phyloP scores from a whole-genome alignment of 2,113 vertebrate genomes.

The Fulmarus glacialis region DNA sequence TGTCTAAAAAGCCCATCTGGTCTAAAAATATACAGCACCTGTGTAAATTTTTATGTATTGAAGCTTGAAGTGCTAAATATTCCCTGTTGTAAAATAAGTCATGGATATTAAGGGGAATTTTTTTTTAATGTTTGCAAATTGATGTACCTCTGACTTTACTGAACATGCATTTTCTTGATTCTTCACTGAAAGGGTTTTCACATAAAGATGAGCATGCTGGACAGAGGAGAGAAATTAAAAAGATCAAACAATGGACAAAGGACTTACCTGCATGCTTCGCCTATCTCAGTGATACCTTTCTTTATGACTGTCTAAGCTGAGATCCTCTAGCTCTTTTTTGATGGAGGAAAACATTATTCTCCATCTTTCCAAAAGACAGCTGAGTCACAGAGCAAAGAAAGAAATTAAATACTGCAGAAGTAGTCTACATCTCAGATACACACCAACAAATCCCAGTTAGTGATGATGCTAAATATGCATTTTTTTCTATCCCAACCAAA shows the following conservation, averaged over 20 bases:
- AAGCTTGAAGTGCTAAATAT: background rate
- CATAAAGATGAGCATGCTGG: background rate
- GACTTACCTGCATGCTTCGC: background rate
- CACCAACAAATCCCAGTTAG: background rate
- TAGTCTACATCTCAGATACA: background rate
- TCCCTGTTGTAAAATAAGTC: background rate
- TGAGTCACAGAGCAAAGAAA: background rate
- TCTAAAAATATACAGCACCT: background rate
- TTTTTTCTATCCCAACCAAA: background rate
- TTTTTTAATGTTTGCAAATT: background rate
- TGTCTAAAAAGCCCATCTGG: conserved; percentile 20
- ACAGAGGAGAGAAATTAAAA: background rate
- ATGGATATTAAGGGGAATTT: background rate
- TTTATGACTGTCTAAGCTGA: background rate
- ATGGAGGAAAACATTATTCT: background rate
- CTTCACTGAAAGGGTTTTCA: background rate
- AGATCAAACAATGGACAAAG: background rate
- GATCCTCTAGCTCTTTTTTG: background rate
- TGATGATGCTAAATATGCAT: background rate
- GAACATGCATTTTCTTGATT: background rate
- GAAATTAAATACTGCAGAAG: background rate
- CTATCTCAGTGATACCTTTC: background rate
- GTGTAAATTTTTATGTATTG: background rate
- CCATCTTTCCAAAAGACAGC: background rate
- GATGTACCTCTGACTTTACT: background rate